Evolutionary conservation across 2,113 vertebrate species (phyloP), one percentile per base, ranked within the genome.

Genomic region (Sander lucioperca): DNA sequence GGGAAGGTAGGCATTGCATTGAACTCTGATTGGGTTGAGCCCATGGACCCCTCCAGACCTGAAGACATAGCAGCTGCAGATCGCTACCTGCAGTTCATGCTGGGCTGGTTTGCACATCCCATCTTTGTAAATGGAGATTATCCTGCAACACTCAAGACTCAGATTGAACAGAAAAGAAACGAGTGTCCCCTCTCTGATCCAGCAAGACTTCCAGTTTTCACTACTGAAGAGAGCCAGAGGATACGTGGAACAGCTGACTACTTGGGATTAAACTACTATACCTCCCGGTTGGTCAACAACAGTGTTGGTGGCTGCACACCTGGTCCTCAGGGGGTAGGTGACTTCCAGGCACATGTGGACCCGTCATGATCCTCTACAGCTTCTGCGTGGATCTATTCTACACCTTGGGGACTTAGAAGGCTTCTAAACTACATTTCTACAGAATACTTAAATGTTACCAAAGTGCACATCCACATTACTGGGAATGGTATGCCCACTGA

Each of bases 71-170:
- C 50, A 21, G 97, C 97, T 48, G 94, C 97, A 3, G 96, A 98
- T 70, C 96, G 96, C 64, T 98, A 96, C 92, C 84, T 99, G 74
- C 95, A 98, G 68, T 97, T 97, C 89, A 99, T 97, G 96, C 93
- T 99, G 45, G 98, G 98, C 85, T 98, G 97, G 97, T 99, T 99
- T 92, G 98, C 97, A 82, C 97, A 99, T 85, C 98, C 98, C 5
- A 74, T 99, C 86, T 98, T 98, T 90, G 94, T 98, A 67, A 92
- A 97, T 7, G 98, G 98, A 18, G 96, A 99, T 93, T 99, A 99
- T 83, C 96, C 98, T 16, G 89, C 91, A n/a, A 1, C 86, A 21
- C 91, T 99, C 63, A 97, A 93, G 88, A 84, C 89, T 39, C 96
- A 96, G 86, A 93, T 99, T 15, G 93, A 95, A 51, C 86, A 92